Evolutionary conservation across 1,140 invertebrate genomes (phyloP).

Genomic region (Aricia agestis): DNA sequence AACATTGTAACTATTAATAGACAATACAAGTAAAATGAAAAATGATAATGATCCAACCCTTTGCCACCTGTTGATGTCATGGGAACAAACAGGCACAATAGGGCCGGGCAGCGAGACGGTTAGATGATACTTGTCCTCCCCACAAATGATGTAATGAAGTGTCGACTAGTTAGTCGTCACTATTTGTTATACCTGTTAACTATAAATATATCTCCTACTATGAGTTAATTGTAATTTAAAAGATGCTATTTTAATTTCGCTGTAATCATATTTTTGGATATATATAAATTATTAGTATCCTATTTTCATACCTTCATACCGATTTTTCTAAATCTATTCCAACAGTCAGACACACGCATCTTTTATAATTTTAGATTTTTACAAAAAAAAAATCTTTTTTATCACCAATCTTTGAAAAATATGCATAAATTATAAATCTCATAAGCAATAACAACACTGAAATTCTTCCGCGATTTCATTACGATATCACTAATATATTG

Average conservation of each 20-base stretch:
- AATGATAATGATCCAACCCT: slow-evolving; percentile 18
- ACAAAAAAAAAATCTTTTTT: neutral
- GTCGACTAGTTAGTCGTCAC: neutral
- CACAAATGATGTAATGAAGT: neutral
- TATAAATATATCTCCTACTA: too few species aligned
- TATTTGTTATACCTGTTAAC: too few species aligned
- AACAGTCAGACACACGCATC: too few species aligned
- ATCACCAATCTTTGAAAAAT: neutral
- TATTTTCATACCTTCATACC: too few species aligned
- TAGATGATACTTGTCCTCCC: slow-evolving; percentile 19
- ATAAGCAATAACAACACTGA: slow-evolving; percentile 25
- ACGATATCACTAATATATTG: slow-evolving; percentile 37
- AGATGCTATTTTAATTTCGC: too few species aligned
- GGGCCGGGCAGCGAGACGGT: slow-evolving; percentile 13
- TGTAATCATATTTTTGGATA: too few species aligned
- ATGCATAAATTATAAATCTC: slow-evolving; percentile 25
- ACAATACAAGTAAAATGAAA: slow-evolving; percentile 6
- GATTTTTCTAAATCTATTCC: too few species aligned
- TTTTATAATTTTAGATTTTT: too few species aligned
- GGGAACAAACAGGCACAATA: slow-evolving; percentile 30
- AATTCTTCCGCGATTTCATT: slow-evolving; percentile 40
- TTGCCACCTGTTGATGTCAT: slow-evolving; percentile 32
- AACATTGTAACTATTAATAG: neutral
- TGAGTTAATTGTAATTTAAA: too few species aligned
- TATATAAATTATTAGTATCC: too few species aligned